These are phyloP conservation scores for Alloplasta piceator DNA, from an alignment of 2,888 invertebrate genomes.

Conservation along the genomic window DNA sequence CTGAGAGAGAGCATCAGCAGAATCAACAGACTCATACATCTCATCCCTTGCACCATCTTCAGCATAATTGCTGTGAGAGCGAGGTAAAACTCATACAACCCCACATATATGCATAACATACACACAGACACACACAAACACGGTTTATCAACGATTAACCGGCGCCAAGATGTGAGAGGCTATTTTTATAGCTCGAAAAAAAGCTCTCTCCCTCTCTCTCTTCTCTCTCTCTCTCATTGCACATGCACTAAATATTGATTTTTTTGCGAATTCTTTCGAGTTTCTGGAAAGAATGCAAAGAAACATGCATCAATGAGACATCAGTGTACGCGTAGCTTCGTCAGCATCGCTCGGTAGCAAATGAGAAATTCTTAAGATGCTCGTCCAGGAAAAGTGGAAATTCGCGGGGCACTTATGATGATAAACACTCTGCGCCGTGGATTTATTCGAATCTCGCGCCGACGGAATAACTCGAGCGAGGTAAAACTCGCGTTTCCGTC, in stretches of 20 bases:
- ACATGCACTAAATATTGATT: conserved; percentile 26
- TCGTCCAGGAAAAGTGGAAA: no score
- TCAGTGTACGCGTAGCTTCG: neutral
- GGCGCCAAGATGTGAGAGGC: conserved; percentile 56
- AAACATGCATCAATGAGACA: conserved; percentile 11
- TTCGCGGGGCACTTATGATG: neutral
- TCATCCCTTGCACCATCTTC: conserved; percentile 61
- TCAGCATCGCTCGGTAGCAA: no score
- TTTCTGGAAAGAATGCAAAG: neutral
- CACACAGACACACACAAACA: conserved; percentile 33
- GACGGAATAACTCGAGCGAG: conserved; percentile 26
- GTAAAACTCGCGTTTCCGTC: conserved; percentile 36
- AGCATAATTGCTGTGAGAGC: conserved; percentile 62
- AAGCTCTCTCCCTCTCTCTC: conserved; percentile 17
- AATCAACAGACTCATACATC: conserved; percentile 57
- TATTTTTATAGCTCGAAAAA: conserved; percentile 48
- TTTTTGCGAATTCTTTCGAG: conserved; percentile 22
- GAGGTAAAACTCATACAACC: conserved; percentile 16
- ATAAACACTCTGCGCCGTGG: neutral
- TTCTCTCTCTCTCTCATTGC: neutral
- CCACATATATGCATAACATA: conserved; percentile 27
- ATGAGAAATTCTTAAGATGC: no score
- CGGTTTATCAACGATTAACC: conserved; percentile 60
- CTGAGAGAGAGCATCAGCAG: conserved; percentile 29
- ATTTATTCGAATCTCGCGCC: conserved; percentile 5